These are phyloP conservation scores for Sycophila texana DNA, from an alignment of 2,888 invertebrate genomes.

Conservation along the genomic window DNA sequence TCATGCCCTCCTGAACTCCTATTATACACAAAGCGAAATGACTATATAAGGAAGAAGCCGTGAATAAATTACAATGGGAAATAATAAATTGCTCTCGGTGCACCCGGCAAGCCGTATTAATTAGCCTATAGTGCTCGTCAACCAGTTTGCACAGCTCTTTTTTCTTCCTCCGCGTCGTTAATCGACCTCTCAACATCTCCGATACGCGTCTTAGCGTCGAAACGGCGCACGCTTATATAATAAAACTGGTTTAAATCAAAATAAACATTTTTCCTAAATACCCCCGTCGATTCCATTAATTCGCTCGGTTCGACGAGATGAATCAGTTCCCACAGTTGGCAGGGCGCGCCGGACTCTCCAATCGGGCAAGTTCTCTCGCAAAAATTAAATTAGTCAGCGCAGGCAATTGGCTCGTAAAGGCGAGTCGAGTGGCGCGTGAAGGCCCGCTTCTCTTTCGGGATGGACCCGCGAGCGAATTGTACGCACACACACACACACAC, in stretches of 20 bases:
- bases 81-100: conserved; percentile 44
- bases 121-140: conserved; percentile 23
- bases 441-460: conserved; percentile 30
- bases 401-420: background rate
- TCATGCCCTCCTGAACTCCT: background rate
- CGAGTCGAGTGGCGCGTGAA: background rate
- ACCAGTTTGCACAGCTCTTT: too few species aligned
- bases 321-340: too few species aligned
- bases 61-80: conserved; percentile 45
- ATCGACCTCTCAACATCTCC: too few species aligned
- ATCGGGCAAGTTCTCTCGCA: background rate
- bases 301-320: too few species aligned
- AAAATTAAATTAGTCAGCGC: background rate
- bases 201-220: too few species aligned
- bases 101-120: conserved; percentile 42
- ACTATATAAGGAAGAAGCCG: conserved; percentile 24
- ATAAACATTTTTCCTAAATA: too few species aligned
- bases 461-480: background rate
- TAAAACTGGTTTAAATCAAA: too few species aligned
- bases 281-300: too few species aligned
- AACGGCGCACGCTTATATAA: too few species aligned
- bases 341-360: too few species aligned
- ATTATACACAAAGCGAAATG: conserved; percentile 42
- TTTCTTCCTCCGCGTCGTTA: too few species aligned
- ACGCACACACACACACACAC: background rate